These are phyloP conservation scores for Calliphora vicina DNA, from an alignment of 1,140 invertebrate genomes.

Conservation along the genomic window DNA sequence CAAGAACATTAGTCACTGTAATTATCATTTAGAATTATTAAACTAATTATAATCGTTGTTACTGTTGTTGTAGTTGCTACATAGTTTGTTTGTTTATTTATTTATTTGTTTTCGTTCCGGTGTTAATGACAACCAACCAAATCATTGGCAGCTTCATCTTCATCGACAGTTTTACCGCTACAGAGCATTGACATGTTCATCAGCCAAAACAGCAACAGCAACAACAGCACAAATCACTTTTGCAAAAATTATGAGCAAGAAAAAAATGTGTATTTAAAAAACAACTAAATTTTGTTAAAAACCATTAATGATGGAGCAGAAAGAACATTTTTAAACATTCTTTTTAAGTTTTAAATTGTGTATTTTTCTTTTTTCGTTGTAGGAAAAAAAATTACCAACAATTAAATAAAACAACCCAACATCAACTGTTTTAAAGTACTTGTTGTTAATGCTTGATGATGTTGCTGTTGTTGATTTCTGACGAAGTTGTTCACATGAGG, in stretches of 20 bases:
- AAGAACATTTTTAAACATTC: background rate
- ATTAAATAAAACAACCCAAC: background rate
- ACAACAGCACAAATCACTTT: background rate
- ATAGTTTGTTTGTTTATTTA: background rate
- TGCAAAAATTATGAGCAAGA: background rate
- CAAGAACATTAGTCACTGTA: too few relatives aligned
- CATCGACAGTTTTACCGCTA: background rate
- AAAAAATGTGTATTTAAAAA: background rate
- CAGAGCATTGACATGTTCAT: constrained; percentile 9
- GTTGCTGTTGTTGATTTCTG: background rate
- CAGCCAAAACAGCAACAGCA: background rate
- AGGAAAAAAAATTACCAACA: background rate
- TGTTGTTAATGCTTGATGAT: background rate
- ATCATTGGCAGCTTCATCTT: background rate
- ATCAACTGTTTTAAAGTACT: background rate
- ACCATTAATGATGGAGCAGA: background rate
- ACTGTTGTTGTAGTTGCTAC: background rate
- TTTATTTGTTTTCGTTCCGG: background rate
- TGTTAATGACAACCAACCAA: constrained; percentile 9
- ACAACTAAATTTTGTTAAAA: background rate
- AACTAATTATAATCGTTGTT: background rate
- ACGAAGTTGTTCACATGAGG: background rate
- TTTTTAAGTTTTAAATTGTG: background rate
- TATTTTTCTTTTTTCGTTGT: too few relatives aligned
- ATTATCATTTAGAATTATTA: background rate